These are phyloP conservation scores for Mellilla xanthometata DNA, from an alignment of 2,888 invertebrate species.

Conservation along the genomic window DNA sequence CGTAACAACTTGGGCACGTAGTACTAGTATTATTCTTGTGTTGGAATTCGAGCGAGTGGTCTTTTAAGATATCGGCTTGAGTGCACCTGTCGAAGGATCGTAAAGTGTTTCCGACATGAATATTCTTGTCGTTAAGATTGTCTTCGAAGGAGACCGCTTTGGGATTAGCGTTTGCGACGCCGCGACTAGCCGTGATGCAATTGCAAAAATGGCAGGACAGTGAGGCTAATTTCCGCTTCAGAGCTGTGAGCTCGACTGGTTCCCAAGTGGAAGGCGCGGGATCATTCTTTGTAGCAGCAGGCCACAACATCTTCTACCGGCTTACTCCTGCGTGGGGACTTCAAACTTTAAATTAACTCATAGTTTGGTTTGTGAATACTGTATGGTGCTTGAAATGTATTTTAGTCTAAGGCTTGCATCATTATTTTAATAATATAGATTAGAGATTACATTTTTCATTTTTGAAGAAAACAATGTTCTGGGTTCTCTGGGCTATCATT, in stretches of 20 bases:
- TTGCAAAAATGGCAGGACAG: conserved; percentile 41
- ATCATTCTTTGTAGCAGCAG: neutral
- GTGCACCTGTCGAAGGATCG: conserved; percentile 27
- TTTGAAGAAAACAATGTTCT: too few species aligned
- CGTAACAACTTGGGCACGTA: conserved; percentile 51
- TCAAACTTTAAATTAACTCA: too few species aligned
- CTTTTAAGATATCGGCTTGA: conserved; percentile 23
- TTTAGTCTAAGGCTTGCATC: too few species aligned
- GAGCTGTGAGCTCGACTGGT: conserved; percentile 47
- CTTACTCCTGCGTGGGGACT: too few species aligned
- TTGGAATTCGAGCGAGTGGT: conserved; percentile 14
- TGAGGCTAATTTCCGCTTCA: conserved; percentile 54
- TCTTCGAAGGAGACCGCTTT: neutral
- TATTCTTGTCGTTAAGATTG: conserved; percentile 31
- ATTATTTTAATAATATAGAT: too few species aligned
- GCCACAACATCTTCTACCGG: neutral
- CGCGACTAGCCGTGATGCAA: conserved; percentile 37
- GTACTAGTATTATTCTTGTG: conserved; percentile 28
- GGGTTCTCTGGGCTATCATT: too few species aligned
- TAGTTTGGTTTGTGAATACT: too few species aligned
- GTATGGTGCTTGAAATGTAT: too few species aligned
- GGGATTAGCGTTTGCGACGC: neutral
- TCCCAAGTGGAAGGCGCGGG: conserved; percentile 30
- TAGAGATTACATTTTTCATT: too few species aligned
- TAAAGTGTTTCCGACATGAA: conserved; percentile 33